These are phyloP conservation scores for Tipula unca DNA, from an alignment of 2,888 invertebrate species.

Conservation along the genomic window DNA sequence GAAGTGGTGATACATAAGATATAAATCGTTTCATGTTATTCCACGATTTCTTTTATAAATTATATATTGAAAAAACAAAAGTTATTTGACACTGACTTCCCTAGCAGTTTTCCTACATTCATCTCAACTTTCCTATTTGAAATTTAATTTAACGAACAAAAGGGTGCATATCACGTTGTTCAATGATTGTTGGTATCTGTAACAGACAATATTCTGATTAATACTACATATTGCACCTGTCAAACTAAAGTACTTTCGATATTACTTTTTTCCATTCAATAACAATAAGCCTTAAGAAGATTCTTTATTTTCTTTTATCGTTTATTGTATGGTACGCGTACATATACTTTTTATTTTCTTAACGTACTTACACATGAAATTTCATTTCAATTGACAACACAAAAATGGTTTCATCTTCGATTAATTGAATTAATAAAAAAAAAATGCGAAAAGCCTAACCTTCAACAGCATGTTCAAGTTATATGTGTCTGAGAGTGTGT, in stretches of 20 bases:
- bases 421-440: background rate
- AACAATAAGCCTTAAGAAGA: background rate
- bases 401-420: background rate
- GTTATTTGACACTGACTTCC: too few relatives aligned
- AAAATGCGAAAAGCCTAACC: background rate
- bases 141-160: background rate
- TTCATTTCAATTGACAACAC: background rate
- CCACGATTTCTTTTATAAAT: too few relatives aligned
- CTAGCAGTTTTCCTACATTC: too few relatives aligned
- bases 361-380: background rate
- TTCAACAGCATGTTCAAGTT: background rate
- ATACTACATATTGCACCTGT: background rate
- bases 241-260: background rate
- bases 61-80: too few relatives aligned
- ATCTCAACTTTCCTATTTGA: too few relatives aligned
- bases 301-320: background rate
- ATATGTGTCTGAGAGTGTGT: background rate
- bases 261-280: background rate
- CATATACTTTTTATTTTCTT: too few relatives aligned
- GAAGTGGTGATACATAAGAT: too few relatives aligned
- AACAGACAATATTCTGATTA: background rate
- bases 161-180: background rate
- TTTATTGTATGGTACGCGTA: background rate
- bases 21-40: too few relatives aligned
- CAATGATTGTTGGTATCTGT: background rate